Conservation (phyloP, 2,888 invertebrate species). For the Phortica okadai region DNA sequence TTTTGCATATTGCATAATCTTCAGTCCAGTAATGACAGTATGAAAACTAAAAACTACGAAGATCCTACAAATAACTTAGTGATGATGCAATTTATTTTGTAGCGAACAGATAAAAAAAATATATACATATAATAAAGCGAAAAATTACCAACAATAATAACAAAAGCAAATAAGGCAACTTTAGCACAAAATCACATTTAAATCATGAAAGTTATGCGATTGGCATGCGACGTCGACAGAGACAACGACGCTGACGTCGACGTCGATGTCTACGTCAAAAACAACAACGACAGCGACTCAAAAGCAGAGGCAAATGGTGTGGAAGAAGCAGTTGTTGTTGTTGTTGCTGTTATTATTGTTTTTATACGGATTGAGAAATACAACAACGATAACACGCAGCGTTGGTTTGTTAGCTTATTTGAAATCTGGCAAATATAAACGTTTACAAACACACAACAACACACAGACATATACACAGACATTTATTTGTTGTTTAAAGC, state of each 20-base stretch:
- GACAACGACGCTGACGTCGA: slow-evolving; percentile 42
- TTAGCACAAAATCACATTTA: slow-evolving; percentile 26
- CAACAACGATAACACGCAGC: not conserved
- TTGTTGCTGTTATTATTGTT: not conserved
- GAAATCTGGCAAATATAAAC: slow-evolving; percentile 35
- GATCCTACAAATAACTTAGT: slow-evolving; percentile 54
- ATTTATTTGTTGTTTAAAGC: not conserved
- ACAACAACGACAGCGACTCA: slow-evolving; percentile 46
- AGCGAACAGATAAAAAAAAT: slow-evolving; percentile 40
- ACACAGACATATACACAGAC: not conserved
- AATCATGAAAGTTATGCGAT: slow-evolving; percentile 33
- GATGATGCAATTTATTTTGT: slow-evolving; percentile 61
- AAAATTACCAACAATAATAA: slow-evolving; percentile 35
- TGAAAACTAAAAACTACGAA: not conserved
- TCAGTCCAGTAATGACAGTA: slow-evolving; percentile 45
- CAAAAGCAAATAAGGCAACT: slow-evolving; percentile 13
- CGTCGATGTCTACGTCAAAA: slow-evolving; percentile 52
- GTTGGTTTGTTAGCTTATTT: slow-evolving; percentile 34
- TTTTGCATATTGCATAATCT: no score
- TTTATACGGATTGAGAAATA: not conserved
- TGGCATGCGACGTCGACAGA: slow-evolving; percentile 41
- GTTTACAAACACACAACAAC: not conserved
- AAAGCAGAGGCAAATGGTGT: slow-evolving; percentile 59
- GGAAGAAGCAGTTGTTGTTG: slow-evolving; percentile 58
- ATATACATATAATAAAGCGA: slow-evolving; percentile 45